Evolutionary conservation across 92 coral and sea anemone species (phyloP).

Genomic region (Meandrina meandrites): DNA sequence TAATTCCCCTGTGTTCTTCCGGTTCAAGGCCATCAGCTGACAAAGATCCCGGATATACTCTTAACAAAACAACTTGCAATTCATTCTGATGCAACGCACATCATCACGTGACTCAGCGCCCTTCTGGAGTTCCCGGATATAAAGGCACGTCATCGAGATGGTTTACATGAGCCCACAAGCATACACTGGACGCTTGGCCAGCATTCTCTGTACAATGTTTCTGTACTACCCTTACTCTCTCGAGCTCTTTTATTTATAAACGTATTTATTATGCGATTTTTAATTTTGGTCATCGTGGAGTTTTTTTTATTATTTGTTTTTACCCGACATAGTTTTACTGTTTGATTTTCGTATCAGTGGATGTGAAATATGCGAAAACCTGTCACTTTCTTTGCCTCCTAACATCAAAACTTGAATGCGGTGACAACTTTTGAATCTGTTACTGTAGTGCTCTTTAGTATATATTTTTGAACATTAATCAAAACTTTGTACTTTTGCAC

Average conservation of each 20-base stretch:
- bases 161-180: not conserved
- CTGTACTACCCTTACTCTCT: not conserved
- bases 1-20: constrained; percentile 49
- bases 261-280: constrained; percentile 23
- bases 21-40: constrained; percentile 85
- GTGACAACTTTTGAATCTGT: too few species aligned
- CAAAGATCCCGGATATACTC: constrained; percentile 39
- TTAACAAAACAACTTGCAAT: not conserved
- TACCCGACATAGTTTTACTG: too few species aligned
- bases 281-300: not conserved
- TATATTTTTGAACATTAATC: too few species aligned
- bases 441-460: too few species aligned
- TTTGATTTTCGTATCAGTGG: not conserved
- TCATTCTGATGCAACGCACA: not conserved
- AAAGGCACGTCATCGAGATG: not conserved
- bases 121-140: constrained; percentile 14
- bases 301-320: not conserved
- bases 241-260: constrained; percentile 22
- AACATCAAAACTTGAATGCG: not conserved
- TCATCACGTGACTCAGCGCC: constrained; percentile 6
- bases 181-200: not conserved
- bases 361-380: not conserved
- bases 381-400: not conserved
- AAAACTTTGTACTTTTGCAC: too few species aligned
- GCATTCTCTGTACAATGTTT: not conserved